Evolutionary conservation across 2,797 vertebrate species (phyloP).

Genomic region (Hydrocynus forskahlii): DNA sequence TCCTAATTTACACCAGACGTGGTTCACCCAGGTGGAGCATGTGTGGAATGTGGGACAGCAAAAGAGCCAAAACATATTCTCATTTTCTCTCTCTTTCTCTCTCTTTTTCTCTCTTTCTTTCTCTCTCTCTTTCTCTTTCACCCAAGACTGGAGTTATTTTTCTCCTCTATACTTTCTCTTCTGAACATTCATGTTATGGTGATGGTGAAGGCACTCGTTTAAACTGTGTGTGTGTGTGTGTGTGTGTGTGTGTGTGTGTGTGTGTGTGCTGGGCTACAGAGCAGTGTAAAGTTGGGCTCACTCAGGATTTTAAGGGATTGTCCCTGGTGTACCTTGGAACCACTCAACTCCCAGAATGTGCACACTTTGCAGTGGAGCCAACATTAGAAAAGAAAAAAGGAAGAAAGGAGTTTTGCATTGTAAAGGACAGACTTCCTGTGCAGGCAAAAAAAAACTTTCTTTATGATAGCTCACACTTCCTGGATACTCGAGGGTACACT

Average conservation of each 20-base stretch:
- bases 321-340: conserved; percentile 68
- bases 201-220: conserved; percentile 16
- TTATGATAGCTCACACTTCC: conserved; percentile 54
- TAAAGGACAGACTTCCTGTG: conserved; percentile 54
- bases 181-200: background rate
- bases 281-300: conserved; percentile 61
- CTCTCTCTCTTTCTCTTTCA: background rate
- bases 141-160: background rate
- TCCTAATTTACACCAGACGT: background rate
- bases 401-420: conserved; percentile 45
- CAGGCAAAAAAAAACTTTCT: conserved; percentile 48
- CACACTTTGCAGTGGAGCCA: conserved; percentile 61
- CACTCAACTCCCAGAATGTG: conserved; percentile 61
- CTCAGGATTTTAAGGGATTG: conserved; percentile 64
- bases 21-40: conserved; percentile 18
- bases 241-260: too few relatives aligned
- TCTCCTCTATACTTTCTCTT: background rate
- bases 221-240: background rate
- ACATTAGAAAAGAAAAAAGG: conserved; percentile 48
- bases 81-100: background rate
- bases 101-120: background rate
- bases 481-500: conserved; percentile 33
- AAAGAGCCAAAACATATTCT: conserved; percentile 30
- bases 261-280: conserved; percentile 50
- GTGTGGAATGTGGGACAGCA: conserved; percentile 34